Conservation (phyloP, 2,113 vertebrate genomes). For the Petromus typicus region DNA sequence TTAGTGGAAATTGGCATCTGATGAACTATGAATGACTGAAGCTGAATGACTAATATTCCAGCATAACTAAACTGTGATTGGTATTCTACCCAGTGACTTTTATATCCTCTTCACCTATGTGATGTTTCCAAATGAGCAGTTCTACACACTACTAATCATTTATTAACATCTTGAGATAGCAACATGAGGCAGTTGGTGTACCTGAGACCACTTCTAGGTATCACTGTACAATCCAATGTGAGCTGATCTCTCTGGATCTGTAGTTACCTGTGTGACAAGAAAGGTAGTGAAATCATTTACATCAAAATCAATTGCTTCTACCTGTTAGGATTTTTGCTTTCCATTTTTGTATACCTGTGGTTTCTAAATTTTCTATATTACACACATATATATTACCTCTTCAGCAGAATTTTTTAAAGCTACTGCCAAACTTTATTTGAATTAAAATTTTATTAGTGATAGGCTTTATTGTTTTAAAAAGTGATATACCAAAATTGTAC, state of each 20-base stretch:
- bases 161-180: neutral
- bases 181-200: rapidly evolving
- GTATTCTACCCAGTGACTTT: neutral
- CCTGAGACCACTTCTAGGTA: neutral
- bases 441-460: neutral
- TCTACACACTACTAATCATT: neutral
- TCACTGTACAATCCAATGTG: rapidly evolving
- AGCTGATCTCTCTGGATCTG: too few relatives aligned
- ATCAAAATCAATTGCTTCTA: neutral
- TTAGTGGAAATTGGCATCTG: too few relatives aligned
- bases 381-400: neutral
- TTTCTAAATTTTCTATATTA: neutral
- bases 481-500: too few relatives aligned
- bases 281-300: neutral
- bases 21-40: neutral
- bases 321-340: neutral
- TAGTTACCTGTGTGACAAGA: neutral
- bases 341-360: neutral
- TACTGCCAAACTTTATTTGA: neutral
- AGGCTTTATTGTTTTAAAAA: neutral
- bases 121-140: neutral
- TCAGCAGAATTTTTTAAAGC: neutral
- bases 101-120: neutral
- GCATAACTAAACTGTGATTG: neutral
- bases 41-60: neutral